Base-by-base conservation (phyloP, 2,113 vertebrate genomes). In the Petaurus breviceps region DNA sequence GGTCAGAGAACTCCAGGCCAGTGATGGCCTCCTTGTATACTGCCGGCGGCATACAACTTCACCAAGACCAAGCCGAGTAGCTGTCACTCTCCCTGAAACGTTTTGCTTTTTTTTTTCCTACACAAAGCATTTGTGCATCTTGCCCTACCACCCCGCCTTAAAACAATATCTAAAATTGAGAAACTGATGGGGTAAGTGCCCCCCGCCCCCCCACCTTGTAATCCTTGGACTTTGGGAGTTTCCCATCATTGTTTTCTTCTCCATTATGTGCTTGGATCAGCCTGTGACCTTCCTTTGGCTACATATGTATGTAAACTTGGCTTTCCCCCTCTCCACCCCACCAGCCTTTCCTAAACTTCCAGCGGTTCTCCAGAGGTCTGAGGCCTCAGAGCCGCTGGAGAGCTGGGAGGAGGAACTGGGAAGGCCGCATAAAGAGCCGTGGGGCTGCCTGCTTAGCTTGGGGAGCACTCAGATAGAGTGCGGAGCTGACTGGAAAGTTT, bases 201-300 rank as follows among this genome's bases (percentile, higher is more conserved):
- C 7, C 50, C 50, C 51, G 14, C 51, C 9, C 51, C 8, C 51
- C 8, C 51, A 51, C 51, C 8, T 37, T 37, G 12, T 4, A 37
- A 68, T 37, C 31, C 61, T 12, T 37, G 61, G 16, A 31, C 61
- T 94, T 91, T 92, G n/a, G 93, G 92, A 94, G 91, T 96, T 94
- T 94, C 89, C 55, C 90, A 52, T 92, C 37, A 61, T 95, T 22
- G 77, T 49, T 95, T 95, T 95, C 9, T 95, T 95, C 9, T 3
- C 23, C 89, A 31, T 26, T 0, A 0, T 0, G 7, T 97, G 92
- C 51, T 51, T 31, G 77, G 90, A 90, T 90, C 93, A 93, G 91
- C 91, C 47, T 37, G 61, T 37, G 61, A 68, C 61, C 31, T 37
- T 68, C 31, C 61, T 14, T 11, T 16, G 31, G 61, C 11, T 28